Base-by-base conservation (phyloP, 2,888 invertebrate genomes). In the Philhelius pedissequus region DNA sequence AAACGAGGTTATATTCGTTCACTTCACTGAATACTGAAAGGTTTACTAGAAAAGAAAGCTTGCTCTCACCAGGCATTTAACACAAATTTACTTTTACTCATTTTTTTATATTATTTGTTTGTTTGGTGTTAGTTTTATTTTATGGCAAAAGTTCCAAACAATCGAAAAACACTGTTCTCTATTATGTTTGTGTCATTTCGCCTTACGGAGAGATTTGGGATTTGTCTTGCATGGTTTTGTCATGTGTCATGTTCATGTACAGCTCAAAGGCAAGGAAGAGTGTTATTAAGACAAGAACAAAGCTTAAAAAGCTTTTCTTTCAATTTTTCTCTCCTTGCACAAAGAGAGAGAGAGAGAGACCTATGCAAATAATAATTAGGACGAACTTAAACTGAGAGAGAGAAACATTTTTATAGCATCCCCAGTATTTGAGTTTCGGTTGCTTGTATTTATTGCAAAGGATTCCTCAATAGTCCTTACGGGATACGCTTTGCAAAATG, bases 401-500 rank as follows among this genome's bases (percentile, higher is more conserved):
- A 48, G 43, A 40, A 30, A n/a, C 1, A 13, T 40, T 80, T 82
- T 84, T 84, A 84, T 84, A 76, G 84, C 68, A 84, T 80, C 80
- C 68, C 66, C 71, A 74, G 70, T 84, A 70, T 83, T 75, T 8
- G 45, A 18, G n/a, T n/a, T n/a, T n/a, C 52, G 64, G 68, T 66
- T 56, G 25, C 45, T 45, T 68, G 32, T 60, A 76, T 66, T 71
- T 71, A 60, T 15, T 60, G 48, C 22, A 69, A 86, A 81, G 76
- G 69, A 77, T 56, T 73, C 64, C 73, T 50, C 18, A 30, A 45
- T 81, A 86, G 86, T 86, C 86, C 81, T 81, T 69, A 81, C 81
- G 69, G 86, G 76, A 73, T 86, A 81, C 86, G 73, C 81, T 64
- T 62, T 77, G 77, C 60, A 77, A 75, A 73, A 76, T 81, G 81